Percentiles rank a stretch among this genome's conserved stretches.
These are phyloP conservation scores for Trachops cirrhosus DNA, from an alignment of 2,797 vertebrate species.

Conservation along the genomic window DNA sequence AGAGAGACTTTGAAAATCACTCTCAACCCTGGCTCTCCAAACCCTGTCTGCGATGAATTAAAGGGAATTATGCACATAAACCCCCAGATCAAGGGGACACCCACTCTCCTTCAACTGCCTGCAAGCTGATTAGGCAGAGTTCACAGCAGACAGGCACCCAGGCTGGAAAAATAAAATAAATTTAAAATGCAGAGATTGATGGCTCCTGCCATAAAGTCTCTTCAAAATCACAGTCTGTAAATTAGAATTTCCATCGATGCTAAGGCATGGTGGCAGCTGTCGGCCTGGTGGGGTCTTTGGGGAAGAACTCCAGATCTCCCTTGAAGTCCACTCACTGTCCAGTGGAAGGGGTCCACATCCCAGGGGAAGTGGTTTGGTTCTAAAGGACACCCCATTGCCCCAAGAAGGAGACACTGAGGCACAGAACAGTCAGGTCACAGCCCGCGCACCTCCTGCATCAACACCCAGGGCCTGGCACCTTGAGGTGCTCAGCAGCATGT, in stretches of 20 bases:
- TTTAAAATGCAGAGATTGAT: constrained; percentile 65
- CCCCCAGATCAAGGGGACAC: constrained; percentile 67
- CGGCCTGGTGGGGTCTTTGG: neutral
- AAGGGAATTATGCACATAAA: constrained; percentile 75
- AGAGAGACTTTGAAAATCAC: constrained; percentile 65
- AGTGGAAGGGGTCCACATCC: neutral
- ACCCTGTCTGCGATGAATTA: constrained; percentile 60
- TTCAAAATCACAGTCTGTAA: constrained; percentile 58
- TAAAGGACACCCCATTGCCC: neutral
- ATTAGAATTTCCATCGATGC: constrained; percentile 20
- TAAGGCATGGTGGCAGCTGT: constrained; percentile 37
- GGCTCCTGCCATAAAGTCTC: constrained; percentile 50
- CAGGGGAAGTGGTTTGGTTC: neutral
- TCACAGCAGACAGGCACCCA: constrained; percentile 52
- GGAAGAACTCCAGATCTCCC: neutral
- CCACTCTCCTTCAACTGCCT: constrained; percentile 52
- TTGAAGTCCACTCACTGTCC: neutral
- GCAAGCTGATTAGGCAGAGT: constrained; percentile 67
- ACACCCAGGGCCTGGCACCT: neutral
- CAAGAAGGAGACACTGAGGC: neutral
- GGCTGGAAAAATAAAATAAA: constrained; percentile 43
- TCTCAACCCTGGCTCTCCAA: constrained; percentile 58
- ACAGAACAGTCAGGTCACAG: neutral
- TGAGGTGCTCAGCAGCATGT: neutral
- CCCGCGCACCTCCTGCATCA: neutral